Evolutionary conservation across 1,140 invertebrate genomes (phyloP).

Genomic region (Oncopodura yosiiana): DNA sequence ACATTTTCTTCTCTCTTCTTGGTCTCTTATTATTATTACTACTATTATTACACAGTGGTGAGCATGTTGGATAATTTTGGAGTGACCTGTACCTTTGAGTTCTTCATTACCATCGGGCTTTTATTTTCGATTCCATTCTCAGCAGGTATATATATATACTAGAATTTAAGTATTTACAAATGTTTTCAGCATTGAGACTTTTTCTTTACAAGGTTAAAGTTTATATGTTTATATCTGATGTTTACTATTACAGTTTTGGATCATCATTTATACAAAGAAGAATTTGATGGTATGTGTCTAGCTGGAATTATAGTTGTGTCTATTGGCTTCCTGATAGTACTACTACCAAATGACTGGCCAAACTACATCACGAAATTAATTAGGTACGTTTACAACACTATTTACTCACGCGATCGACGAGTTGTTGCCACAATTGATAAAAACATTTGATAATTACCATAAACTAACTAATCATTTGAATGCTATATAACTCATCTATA

Average conservation of each 20-base stretch:
- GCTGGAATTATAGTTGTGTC: slow-evolving; percentile 82
- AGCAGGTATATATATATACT: no score
- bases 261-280: slow-evolving; percentile 67
- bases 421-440: slow-evolving; percentile 6
- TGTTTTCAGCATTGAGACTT: neutral
- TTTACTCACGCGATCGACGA: slow-evolving; percentile 22
- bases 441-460: slow-evolving; percentile 8
- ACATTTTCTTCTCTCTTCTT: no score
- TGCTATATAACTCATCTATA: neutral
- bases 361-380: slow-evolving; percentile 80
- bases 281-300: slow-evolving; percentile 87
- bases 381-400: slow-evolving; percentile 48
- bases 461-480: neutral
- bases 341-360: slow-evolving; percentile 92
- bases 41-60: no score
- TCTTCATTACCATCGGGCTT: slow-evolving; percentile 82
- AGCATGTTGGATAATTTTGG: slow-evolving; percentile 85
- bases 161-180: no score
- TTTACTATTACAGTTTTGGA: slow-evolving; percentile 62
- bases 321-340: slow-evolving; percentile 82
- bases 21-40: no score
- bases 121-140: slow-evolving; percentile 85
- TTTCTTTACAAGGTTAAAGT: slow-evolving; percentile 11
- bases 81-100: slow-evolving; percentile 76
- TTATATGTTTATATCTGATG: slow-evolving; percentile 9